Evolutionary conservation across 2,888 invertebrate species (phyloP).

Genomic region (Eupithecia dodoneata): DNA sequence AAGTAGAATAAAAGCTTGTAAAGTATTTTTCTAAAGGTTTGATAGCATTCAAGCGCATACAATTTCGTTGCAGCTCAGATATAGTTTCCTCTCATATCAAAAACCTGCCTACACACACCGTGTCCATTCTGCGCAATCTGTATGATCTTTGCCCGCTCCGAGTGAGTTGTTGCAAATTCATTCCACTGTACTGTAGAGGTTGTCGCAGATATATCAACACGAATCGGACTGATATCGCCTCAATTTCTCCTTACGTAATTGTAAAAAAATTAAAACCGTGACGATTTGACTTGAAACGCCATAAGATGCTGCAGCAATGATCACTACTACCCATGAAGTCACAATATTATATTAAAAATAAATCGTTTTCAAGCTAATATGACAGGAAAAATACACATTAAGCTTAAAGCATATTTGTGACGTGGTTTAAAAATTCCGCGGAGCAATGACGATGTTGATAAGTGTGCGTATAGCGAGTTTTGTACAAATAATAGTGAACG

Average conservation of each 20-base stretch:
- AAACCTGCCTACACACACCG: constrained; percentile 7
- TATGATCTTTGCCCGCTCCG: constrained; percentile 34
- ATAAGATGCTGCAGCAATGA: too few relatives aligned
- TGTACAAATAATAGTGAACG: not conserved
- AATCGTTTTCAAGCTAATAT: too few relatives aligned
- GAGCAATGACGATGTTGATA: not conserved
- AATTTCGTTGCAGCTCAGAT: not conserved
- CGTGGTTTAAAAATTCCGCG: too few relatives aligned
- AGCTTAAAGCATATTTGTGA: too few relatives aligned
- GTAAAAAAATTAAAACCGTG: too few relatives aligned
- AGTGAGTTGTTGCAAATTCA: constrained; percentile 45
- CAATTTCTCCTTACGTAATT: not conserved
- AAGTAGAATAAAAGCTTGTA: too few relatives aligned
- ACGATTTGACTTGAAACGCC: too few relatives aligned
- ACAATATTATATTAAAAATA: too few relatives aligned
- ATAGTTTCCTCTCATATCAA: not conserved
- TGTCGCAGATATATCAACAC: not conserved
- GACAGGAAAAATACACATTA: too few relatives aligned
- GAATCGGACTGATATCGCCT: not conserved
- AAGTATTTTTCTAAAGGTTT: not conserved
- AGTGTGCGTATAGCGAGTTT: not conserved
- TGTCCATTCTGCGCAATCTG: constrained; percentile 22
- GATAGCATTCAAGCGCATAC: not conserved
- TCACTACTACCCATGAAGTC: too few relatives aligned
- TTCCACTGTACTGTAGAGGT: constrained; percentile 32